These are phyloP conservation scores for Hestina assimilis DNA, from an alignment of 1,140 invertebrate genomes.

Conservation along the genomic window DNA sequence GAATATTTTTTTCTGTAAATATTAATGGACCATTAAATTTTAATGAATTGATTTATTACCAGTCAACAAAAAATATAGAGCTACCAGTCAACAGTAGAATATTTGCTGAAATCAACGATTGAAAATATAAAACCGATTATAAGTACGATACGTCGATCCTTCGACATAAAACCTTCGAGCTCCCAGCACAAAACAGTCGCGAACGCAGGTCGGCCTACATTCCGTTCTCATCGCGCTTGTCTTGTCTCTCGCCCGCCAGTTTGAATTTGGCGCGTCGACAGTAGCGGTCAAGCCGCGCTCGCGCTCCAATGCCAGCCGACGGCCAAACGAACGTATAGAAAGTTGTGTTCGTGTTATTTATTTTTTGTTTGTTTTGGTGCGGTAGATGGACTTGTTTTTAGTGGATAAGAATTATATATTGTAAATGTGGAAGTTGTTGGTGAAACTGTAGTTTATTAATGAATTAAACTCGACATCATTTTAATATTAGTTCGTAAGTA, in stretches of 20 bases:
- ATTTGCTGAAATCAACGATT: slow-evolving; percentile 31
- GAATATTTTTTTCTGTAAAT: too few relatives aligned
- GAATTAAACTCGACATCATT: slow-evolving; percentile 24
- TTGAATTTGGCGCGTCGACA: slow-evolving; percentile 69
- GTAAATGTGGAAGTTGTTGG: slow-evolving; percentile 27
- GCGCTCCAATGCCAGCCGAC: slow-evolving; percentile 50
- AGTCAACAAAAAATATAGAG: background rate
- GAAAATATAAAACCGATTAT: slow-evolving; percentile 29
- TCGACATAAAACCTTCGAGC: slow-evolving; percentile 31
- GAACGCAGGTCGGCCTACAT: slow-evolving; percentile 29
- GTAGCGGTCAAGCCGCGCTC: slow-evolving; percentile 53
- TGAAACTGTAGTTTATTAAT: slow-evolving; percentile 12
- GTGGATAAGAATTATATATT: slow-evolving; percentile 22
- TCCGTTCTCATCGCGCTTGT: slow-evolving; percentile 31
- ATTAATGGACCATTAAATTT: background rate
- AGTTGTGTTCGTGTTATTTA: slow-evolving; percentile 63
- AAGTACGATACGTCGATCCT: slow-evolving; percentile 30
- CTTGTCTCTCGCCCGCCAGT: slow-evolving; percentile 47
- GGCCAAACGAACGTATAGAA: slow-evolving; percentile 43
- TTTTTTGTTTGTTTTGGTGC: slow-evolving; percentile 56
- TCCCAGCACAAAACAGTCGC: slow-evolving; percentile 21
- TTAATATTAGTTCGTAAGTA: slow-evolving; percentile 45
- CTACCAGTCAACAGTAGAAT: slow-evolving; percentile 24
- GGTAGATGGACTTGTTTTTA: slow-evolving; percentile 35
- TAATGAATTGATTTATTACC: background rate